These are phyloP conservation scores for Octonoba sinensis DNA, from an alignment of 2,888 invertebrate species.

Conservation along the genomic window DNA sequence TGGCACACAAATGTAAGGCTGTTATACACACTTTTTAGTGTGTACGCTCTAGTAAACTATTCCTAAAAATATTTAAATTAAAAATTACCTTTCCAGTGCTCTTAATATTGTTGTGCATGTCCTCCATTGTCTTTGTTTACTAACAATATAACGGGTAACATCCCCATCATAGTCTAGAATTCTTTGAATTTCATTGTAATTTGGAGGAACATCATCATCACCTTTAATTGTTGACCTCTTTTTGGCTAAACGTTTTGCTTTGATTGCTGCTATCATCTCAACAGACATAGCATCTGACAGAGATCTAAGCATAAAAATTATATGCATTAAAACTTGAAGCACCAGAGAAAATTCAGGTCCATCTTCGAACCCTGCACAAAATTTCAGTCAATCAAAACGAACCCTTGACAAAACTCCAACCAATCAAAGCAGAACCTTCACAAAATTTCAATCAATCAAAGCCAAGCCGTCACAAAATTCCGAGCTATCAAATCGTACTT, in stretches of 20 bases:
- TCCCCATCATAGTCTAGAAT: slow-evolving; percentile 85
- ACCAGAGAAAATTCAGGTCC: too few relatives aligned
- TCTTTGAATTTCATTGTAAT: slow-evolving; percentile 76
- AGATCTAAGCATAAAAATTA: slow-evolving; percentile 34
- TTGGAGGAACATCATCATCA: slow-evolving; percentile 83
- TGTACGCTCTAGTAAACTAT: too few relatives aligned
- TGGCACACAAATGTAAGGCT: too few relatives aligned
- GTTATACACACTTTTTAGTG: too few relatives aligned
- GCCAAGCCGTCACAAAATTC: too few relatives aligned
- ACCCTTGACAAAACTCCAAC: too few relatives aligned
- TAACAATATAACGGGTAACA: slow-evolving; percentile 96
- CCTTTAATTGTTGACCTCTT: slow-evolving; percentile 96
- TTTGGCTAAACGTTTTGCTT: slow-evolving; percentile 95
- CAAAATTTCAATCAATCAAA: too few relatives aligned
- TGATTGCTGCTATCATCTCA: slow-evolving; percentile 97
- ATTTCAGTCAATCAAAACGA: too few relatives aligned
- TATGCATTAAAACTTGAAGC: background rate
- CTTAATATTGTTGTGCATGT: slow-evolving; percentile 93
- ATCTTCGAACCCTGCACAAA: too few relatives aligned
- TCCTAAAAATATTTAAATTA: background rate
- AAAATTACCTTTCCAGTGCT: slow-evolving; percentile 86
- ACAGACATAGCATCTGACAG: slow-evolving; percentile 90
- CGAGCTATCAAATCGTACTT: too few relatives aligned
- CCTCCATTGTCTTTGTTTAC: slow-evolving; percentile 94
- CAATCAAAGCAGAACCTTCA: too few relatives aligned